Percentiles rank a stretch among this genome's conserved stretches.
Evolutionary conservation across 2,888 invertebrate species (phyloP).

Genomic region (Polyploca ridens): DNA sequence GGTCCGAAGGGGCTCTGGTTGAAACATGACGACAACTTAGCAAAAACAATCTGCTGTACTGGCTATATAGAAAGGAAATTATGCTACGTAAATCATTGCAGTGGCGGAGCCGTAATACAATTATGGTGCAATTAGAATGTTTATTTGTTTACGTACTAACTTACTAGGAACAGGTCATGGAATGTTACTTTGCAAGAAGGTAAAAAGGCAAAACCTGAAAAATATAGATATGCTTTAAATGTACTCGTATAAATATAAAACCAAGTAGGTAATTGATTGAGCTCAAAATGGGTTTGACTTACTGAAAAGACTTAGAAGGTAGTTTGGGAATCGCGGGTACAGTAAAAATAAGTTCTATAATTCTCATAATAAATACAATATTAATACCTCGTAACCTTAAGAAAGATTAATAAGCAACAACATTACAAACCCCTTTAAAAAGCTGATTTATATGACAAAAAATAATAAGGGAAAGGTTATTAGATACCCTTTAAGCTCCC

Average conservation of each 20-base stretch:
- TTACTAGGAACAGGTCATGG: no score
- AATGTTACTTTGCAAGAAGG: no score
- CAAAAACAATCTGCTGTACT: slow-evolving; percentile 50
- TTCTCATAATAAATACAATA: no score
- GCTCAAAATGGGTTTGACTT: no score
- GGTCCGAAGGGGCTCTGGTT: slow-evolving; percentile 55
- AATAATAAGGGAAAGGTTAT: slow-evolving; percentile 32
- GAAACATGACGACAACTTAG: slow-evolving; percentile 49
- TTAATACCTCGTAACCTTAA: no score
- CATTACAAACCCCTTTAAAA: slow-evolving; percentile 1
- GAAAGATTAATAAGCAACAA: neutral
- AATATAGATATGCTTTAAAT: no score
- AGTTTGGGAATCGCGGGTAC: no score
- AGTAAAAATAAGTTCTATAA: no score
- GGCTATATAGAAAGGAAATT: slow-evolving; percentile 55
- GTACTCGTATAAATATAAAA: no score
- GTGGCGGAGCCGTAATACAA: slow-evolving; percentile 34
- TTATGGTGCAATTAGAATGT: slow-evolving; percentile 20
- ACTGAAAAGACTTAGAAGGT: no score
- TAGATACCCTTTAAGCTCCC: slow-evolving; percentile 45
- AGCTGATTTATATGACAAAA: slow-evolving; percentile 28
- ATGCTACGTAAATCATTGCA: slow-evolving; percentile 68
- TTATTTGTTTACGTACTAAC: neutral
- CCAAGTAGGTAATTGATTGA: no score
- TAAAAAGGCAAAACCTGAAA: no score